These are phyloP conservation scores for Rosalia funebris DNA, from an alignment of 2,888 invertebrate genomes.

Conservation along the genomic window DNA sequence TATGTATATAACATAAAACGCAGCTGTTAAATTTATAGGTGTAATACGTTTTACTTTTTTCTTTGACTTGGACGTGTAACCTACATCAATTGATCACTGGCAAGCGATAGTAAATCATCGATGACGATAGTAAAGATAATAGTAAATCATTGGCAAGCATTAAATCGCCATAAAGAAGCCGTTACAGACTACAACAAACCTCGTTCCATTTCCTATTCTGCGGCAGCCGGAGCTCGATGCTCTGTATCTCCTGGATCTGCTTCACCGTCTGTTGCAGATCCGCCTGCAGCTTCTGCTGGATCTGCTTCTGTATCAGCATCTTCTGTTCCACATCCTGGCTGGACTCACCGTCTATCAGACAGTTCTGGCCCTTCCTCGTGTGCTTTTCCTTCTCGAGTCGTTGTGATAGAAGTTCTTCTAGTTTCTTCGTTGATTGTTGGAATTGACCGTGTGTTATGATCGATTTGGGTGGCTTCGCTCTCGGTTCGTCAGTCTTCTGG, in stretches of 20 bases:
- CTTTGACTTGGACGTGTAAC: neutral
- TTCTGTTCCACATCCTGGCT: conserved; percentile 61
- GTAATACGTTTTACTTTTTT: neutral
- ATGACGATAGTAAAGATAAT: neutral
- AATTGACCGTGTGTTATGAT: conserved; percentile 61
- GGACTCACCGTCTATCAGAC: conserved; percentile 55
- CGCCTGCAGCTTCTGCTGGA: conserved; percentile 64
- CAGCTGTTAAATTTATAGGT: conserved; percentile 1
- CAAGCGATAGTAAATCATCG: too few relatives aligned
- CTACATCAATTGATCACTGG: too few relatives aligned
- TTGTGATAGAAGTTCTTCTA: conserved; percentile 63
- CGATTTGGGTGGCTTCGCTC: conserved; percentile 51
- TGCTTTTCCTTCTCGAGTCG: conserved; percentile 59
- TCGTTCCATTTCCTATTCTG: conserved; percentile 64
- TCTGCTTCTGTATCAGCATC: conserved; percentile 61
- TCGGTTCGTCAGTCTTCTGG: conserved; percentile 49
- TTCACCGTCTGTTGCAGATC: conserved; percentile 65
- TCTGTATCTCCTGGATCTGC: conserved; percentile 65
- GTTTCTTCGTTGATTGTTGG: conserved; percentile 63
- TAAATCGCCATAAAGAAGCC: conserved; percentile 2
- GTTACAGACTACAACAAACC: conserved; percentile 48
- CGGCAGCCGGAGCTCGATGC: conserved; percentile 62
- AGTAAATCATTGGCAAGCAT: conserved; percentile 2
- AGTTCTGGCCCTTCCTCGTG: conserved; percentile 52
- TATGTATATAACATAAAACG: neutral